phyloP scores from a whole-genome alignment of 2,797 vertebrate genomes.

The Acanthornis magna region DNA sequence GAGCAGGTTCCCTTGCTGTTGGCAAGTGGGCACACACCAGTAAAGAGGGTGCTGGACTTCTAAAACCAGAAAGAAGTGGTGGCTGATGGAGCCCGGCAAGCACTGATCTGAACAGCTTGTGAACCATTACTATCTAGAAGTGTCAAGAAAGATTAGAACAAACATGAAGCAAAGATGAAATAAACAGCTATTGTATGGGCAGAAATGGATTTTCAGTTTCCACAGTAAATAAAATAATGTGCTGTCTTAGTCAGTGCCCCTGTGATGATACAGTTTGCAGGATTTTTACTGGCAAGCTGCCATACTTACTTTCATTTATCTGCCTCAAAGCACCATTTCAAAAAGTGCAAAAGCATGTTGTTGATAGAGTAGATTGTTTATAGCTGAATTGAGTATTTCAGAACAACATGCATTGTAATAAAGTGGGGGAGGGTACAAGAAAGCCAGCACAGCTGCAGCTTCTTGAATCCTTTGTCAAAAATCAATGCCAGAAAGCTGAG shows the following conservation, averaged over 20 bases:
- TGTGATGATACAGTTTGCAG: conserved; percentile 74
- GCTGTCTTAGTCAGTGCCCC: conserved; percentile 67
- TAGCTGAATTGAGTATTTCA: conserved; percentile 85
- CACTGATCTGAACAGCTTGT: conserved; percentile 62
- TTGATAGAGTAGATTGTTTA: conserved; percentile 93
- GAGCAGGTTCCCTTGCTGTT: not conserved
- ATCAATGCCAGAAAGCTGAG: conserved; percentile 66
- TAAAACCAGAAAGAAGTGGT: not conserved
- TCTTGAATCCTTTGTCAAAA: conserved; percentile 73
- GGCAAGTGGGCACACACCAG: not conserved
- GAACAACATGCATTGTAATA: conserved; percentile 77
- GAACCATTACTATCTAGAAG: conserved; percentile 67
- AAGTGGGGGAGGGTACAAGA: conserved; percentile 51
- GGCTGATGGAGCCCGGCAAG: not conserved
- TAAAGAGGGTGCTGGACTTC: not conserved
- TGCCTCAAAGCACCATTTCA: conserved; percentile 87
- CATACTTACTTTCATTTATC: conserved; percentile 89
- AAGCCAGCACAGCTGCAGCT: conserved; percentile 72
- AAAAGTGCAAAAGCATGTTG: conserved; percentile 99
- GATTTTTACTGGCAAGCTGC: conserved; percentile 85
- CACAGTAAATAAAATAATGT: conserved; percentile 71
- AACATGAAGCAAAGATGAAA: conserved; percentile 73
- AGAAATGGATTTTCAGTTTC: conserved; percentile 76
- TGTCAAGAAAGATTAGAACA: conserved; percentile 75
- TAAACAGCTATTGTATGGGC: conserved; percentile 73